Base-by-base conservation (phyloP, 1,140 invertebrate genomes). In the Magallana ariakensis region DNA sequence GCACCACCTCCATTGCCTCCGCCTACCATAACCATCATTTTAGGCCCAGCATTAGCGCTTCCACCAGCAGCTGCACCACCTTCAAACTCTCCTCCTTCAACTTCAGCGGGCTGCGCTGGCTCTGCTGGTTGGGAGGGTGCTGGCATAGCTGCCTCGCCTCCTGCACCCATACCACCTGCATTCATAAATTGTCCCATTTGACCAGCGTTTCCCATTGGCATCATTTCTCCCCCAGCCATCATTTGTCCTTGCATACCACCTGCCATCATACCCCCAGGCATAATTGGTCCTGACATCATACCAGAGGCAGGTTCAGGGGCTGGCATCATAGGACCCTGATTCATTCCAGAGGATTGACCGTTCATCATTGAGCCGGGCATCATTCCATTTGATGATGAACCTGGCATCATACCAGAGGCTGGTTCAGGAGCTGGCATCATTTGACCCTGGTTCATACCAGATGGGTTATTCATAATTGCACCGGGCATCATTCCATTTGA, bases 21-120 rank as follows among this genome's bases (percentile, higher is more conserved):
- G 22, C 66, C 66, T 75, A 75, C 66, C 66, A 75, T 75, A 26
- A 75, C 22, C 66, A 75, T 75, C 66, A 75, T 75, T 13, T 75
- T 75, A 46, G 66, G 22, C 0, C 66, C 66, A 11, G 22, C 62
- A 62, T 19, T 22, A 70, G 62, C 62, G 26, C 19, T 19, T 22
- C 62, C 62, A 11, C 19, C 66, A 75, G 66, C 66, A 26, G 22
- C 62, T 7, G 6, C 66, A 26, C 66, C 66, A 26, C 33, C 66
- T 75, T 26, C 15, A 46, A 46, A 46, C 33, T 75, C 66, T 26
- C 66, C 11, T 13, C 66, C 66, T 75, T 75, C 66, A 75, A 75
- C 33, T 75, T 75, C 66, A 26, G 22, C 66, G 33, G 66, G 66
- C 22, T 75, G 66, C 10, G 66, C 19, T 11, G 66, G 19, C 66